These are phyloP conservation scores for Melanotaenia duboulayi DNA, from an alignment of 2,113 vertebrate genomes.

Conservation along the genomic window DNA sequence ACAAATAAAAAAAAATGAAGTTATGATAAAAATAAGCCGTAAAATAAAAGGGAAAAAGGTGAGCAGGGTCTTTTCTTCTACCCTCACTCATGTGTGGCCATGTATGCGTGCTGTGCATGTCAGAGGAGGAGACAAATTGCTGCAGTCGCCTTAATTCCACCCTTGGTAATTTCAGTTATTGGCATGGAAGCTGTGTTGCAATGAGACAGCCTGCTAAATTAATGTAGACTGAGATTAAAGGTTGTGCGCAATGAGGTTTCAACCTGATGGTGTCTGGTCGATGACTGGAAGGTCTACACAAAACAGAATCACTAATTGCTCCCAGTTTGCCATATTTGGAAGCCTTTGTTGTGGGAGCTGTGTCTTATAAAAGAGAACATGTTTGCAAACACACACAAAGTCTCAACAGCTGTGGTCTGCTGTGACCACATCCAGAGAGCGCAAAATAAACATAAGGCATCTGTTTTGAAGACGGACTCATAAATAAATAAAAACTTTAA, in stretches of 20 bases:
- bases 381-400: conserved; percentile 54
- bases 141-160: conserved; percentile 69
- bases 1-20: neutral
- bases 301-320: conserved; percentile 45
- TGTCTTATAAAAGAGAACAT: conserved; percentile 52
- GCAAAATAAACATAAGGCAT: conserved; percentile 55
- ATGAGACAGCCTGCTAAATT: conserved; percentile 55
- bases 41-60: conserved; percentile 20
- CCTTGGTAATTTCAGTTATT: conserved; percentile 71
- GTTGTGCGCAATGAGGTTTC: conserved; percentile 35
- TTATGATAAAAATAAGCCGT: neutral
- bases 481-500: conserved; percentile 68
- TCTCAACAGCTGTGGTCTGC: conserved; percentile 55
- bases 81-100: conserved; percentile 44
- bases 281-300: conserved; percentile 40
- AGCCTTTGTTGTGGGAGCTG: conserved; percentile 54
- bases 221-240: conserved; percentile 53
- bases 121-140: conserved; percentile 50
- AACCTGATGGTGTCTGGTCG: conserved; percentile 40
- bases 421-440: conserved; percentile 45
- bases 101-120: conserved; percentile 1
- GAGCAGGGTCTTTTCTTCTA: conserved; percentile 6
- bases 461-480: conserved; percentile 56
- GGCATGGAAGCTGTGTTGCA: conserved; percentile 54
- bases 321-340: conserved; percentile 48